Base-by-base conservation (phyloP, 2,113 vertebrate genomes). In the Myrmecobius fasciatus region DNA sequence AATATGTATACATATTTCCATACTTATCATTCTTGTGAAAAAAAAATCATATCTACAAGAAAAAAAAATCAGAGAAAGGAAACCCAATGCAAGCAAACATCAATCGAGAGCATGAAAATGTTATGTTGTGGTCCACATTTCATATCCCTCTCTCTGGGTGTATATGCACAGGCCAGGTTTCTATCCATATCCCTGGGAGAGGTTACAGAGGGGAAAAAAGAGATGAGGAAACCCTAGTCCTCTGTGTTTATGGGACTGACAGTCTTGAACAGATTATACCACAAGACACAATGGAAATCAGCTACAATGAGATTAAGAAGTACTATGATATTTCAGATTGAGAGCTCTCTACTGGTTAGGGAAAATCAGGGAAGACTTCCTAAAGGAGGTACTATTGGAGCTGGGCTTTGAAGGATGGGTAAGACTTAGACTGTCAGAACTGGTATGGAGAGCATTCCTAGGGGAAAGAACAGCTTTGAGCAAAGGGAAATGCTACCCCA, bases 351-450 rank as follows among this genome's bases (percentile, higher is more conserved):
- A 95, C 11, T 88, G 7, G 93, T 94, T 48, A 46, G 17, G 22
- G 2, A 49, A 4, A 67, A 89, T 89, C 46, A 31, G 47, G 25
- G 52, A 75, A 90, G n/a, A 93, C 90, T 94, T 97, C 52, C 60
- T 48, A 7, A 25, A 91, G 0, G 51, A 88, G 60, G 60, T 36
- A 36, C 12, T 12, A 36, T 60, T 5, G 52, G 49, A 96, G 12
- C n/a, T 93, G 56, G 43, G 96, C 91, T 88, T 95, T 28, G 12
- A 95, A 95, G 47, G 49, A 89, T 93, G n/a, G 93, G 26, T 43
- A 90, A 49, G 91, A 90, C 91, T 94, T 96, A 91, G 94, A 94
- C 90, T 94, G 47, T 93, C 43, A 53, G 47, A 93, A 93, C 26
- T 92, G 11, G 43, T 1, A 92, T 5, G 31, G 25, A 24, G 28